Conservation (phyloP, 2,113 vertebrate species). For the Boleophthalmus pectinirostris region DNA sequence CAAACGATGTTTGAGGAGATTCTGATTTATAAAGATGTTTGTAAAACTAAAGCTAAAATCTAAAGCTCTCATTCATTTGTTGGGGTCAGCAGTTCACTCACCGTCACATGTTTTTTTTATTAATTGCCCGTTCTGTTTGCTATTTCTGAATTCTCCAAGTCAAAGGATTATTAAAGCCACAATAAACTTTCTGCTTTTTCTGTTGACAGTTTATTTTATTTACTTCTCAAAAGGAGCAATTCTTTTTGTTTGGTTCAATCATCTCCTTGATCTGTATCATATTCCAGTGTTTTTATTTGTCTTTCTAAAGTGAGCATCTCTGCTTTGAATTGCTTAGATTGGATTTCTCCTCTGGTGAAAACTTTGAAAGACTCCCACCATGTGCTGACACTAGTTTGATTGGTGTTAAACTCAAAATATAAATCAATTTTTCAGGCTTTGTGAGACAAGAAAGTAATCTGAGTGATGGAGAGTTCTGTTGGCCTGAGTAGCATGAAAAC, state of each 20-base stretch:
- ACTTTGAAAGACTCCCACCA: no score
- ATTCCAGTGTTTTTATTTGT: background rate
- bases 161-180: background rate
- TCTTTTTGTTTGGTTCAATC: background rate
- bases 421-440: background rate
- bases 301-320: background rate
- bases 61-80: no score
- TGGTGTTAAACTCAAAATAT: background rate
- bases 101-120: no score
- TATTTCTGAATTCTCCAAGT: background rate
- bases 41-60: no score
- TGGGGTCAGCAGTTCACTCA: no score
- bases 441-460: no score
- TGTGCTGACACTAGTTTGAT: no score
- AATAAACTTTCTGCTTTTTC: background rate
- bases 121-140: no score
- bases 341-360: background rate
- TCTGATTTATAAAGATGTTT: no score
- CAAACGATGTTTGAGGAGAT: no score
- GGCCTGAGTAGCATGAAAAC: no score
- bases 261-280: background rate
- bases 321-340: background rate
- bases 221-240: background rate
- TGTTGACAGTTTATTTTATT: background rate
- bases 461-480: no score